Base-by-base conservation (phyloP, 2,797 vertebrate genomes). In the Enteromius mattozi region DNA sequence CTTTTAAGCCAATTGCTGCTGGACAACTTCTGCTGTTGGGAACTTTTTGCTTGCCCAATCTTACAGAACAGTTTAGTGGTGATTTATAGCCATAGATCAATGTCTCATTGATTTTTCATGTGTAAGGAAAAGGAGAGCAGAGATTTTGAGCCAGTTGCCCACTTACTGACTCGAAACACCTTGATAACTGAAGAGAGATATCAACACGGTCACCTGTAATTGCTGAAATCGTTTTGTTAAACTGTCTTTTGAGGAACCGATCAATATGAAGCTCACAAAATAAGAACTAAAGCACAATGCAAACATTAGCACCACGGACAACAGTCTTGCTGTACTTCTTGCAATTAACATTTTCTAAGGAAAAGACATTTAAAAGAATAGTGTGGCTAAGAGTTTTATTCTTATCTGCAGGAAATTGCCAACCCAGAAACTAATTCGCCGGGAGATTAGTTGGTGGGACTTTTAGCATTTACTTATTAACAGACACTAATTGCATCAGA, bases 1-100 rank as follows among this genome's bases (percentile, higher is more conserved):
- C 86, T 47, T 86, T 91, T 84, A 65, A 47, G 69, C 71, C 78
- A 82, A 30, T 16, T 42, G 49, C 37, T 24, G 33, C 37, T 68
- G 33, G 21, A 56, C 7, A 56, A 56, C 51, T 56, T 56, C 21
- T 56, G 19, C 51, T 19, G 27, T 19, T 68, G n/a, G 10, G 35
- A 59, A 14, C 47, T 80, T 49, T 19, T 51, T n/a, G 19, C 17
- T 49, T 68, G 49, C 49, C 47, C 30, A 54, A 2, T 54, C 49
- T 77, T 24, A 61, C 21, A 59, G 13, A 59, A 77, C 3, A 35
- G 10, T 21, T 56, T 59, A 76, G n/a, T 10, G 45, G n/a, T 69
- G 51, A 42, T 71, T 42, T 42, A 56, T 27, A 19, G 33, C 21
- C 14, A 56, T 27, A 56, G 42, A 33, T 37, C 1, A 2, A 69